Percentiles rank a stretch among this genome's conserved stretches.
Conservation (phyloP, 1,140 invertebrate species). For the Acyrthosiphon pisum region DNA sequence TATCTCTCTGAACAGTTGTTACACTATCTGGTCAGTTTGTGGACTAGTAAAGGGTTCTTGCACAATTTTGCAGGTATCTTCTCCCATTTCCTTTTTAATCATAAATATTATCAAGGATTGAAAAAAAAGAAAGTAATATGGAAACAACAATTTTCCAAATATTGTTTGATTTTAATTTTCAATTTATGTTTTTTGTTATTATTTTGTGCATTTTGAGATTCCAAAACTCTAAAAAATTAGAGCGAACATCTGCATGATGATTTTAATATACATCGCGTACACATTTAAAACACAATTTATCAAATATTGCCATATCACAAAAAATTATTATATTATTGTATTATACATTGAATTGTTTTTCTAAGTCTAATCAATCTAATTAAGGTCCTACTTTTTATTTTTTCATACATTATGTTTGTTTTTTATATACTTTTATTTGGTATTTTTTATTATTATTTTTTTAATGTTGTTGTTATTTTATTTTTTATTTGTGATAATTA, state of each 20-base stretch:
- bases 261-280: background rate
- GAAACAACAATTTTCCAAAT: background rate
- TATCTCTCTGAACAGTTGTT: background rate
- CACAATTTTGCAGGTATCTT: slow-evolving; percentile 16
- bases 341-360: slow-evolving; percentile 46
- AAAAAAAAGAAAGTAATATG: background rate
- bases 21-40: background rate
- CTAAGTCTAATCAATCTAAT: slow-evolving; percentile 2
- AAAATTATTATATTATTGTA: slow-evolving; percentile 37
- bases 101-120: background rate
- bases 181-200: background rate
- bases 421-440: slow-evolving; percentile 15
- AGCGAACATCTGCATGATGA: background rate
- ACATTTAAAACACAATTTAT: slow-evolving; percentile 52
- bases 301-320: slow-evolving; percentile 56
- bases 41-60: slow-evolving; percentile 25
- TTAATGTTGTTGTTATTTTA: slow-evolving; percentile 47
- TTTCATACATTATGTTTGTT: slow-evolving; percentile 36
- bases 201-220: slow-evolving; percentile 18
- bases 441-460: slow-evolving; percentile 51
- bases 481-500: slow-evolving; percentile 50
- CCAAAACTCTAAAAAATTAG: background rate
- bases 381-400: slow-evolving; percentile 11
- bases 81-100: background rate
- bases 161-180: background rate